phyloP scores from a whole-genome alignment of 2,888 invertebrate species.

The Tipula lateralis region DNA sequence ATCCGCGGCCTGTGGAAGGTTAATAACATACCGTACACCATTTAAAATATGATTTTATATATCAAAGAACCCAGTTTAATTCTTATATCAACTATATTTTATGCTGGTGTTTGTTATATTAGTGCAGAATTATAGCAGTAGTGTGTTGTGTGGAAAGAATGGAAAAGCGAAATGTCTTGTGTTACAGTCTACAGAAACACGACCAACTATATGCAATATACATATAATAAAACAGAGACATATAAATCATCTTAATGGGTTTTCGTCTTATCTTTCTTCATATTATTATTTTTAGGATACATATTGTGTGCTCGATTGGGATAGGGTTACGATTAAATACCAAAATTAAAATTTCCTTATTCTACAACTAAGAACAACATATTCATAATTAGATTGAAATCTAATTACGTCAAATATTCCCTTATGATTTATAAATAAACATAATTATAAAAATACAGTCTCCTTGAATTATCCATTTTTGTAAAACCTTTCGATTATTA shows the following conservation, averaged over 20 bases:
- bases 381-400: not conserved
- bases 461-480: constrained; percentile 13
- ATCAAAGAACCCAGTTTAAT: not conserved
- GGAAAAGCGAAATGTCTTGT: not conserved
- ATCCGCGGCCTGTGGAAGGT: not conserved
- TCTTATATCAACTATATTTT: not conserved
- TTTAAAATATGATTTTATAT: not conserved
- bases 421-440: not conserved
- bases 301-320: not conserved
- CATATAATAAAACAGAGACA: not conserved
- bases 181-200: not conserved
- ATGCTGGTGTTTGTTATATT: not conserved
- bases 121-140: not conserved
- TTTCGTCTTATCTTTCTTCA: not conserved
- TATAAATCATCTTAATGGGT: not conserved
- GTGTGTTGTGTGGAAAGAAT: not conserved
- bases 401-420: constrained; percentile 7
- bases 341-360: not conserved
- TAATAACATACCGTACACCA: not conserved
- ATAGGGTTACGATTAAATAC: not conserved
- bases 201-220: not conserved
- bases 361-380: not conserved
- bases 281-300: not conserved
- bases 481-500: not conserved
- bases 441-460: not conserved